Evolutionary conservation across 1,140 invertebrate species (phyloP).

Genomic region (Papilio polyxenes): DNA sequence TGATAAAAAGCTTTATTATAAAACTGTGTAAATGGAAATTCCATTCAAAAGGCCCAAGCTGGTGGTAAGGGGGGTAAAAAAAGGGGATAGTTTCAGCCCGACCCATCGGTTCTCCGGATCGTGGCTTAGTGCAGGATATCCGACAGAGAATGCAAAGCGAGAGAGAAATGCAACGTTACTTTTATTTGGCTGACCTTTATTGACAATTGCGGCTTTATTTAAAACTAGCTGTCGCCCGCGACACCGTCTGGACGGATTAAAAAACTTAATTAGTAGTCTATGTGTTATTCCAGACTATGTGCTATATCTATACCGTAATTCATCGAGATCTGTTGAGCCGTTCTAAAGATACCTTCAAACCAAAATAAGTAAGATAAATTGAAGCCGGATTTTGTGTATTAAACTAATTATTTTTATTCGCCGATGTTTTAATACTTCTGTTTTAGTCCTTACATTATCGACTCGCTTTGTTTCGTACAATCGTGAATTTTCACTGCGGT

Average conservation of each 20-base stretch:
- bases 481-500: background rate
- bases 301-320: no score
- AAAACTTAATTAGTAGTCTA: no score
- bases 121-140: slow-evolving; percentile 17
- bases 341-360: no score
- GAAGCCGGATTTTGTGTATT: background rate
- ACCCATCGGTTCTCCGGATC: background rate
- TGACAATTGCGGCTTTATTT: background rate
- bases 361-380: background rate
- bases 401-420: background rate
- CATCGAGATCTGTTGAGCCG: no score
- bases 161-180: background rate
- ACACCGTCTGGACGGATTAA: no score
- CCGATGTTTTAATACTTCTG: no score
- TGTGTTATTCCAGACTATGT: no score
- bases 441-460: background rate
- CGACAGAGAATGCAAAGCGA: background rate
- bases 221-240: background rate
- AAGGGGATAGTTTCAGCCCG: background rate
- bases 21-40: slow-evolving; percentile 7
- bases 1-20: background rate
- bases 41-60: slow-evolving; percentile 1
- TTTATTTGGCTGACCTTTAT: background rate
- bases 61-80: background rate
- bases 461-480: background rate